Evolutionary conservation across 2,113 vertebrate genomes (phyloP), one percentile per base, ranked within the genome.

Genomic region (Cygnus atratus): DNA sequence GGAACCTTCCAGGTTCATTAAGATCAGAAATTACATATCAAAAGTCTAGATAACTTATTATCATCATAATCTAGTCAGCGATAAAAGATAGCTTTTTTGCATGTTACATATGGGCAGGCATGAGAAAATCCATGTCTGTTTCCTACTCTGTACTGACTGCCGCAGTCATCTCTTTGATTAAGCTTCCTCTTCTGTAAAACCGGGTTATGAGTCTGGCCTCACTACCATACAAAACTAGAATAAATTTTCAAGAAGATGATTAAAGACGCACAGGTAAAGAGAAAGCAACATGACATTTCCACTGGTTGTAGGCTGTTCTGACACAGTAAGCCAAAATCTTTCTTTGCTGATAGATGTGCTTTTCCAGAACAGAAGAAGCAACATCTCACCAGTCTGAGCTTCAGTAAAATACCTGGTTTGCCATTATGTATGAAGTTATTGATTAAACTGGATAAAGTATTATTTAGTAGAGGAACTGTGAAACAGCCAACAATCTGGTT

Each of bases 71-170:
- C n/a, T 65, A 88, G 28, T 37, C 3, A 50, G 61, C 19, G 22
- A 81, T 55, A 52, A 84, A 87, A 46, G 25, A 54, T 6, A 79
- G 39, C 8, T 43, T 48, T 52, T 58, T 80, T 28, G 6, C 1
- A n/a, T 62, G 54, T 16, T 37, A 33, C 2, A 1, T 62, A 59
- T 1, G 1, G 7, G 25, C 8, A 12, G 0, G 61, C 16, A 18
- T 22, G 21, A 84, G 46, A 74, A 91, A 87, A 81, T 28, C 26
- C 7, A 48, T 19, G 7, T 19, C 33, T 74, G 24, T 54, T 77
- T 24, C 15, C 52, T 5, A 3, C 13, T 58, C 20, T 29, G 29
- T 57, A 55, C 39, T 63, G 11, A 9, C 11, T 84, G 35, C 26
- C 52, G 57, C 28, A 72, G 3, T 79, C 83, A 2, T 3, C 24